Percentiles rank a stretch among this genome's conserved stretches.
phyloP scores from a whole-genome alignment of 2,888 invertebrate species.

The Lochmaea crataegi region DNA sequence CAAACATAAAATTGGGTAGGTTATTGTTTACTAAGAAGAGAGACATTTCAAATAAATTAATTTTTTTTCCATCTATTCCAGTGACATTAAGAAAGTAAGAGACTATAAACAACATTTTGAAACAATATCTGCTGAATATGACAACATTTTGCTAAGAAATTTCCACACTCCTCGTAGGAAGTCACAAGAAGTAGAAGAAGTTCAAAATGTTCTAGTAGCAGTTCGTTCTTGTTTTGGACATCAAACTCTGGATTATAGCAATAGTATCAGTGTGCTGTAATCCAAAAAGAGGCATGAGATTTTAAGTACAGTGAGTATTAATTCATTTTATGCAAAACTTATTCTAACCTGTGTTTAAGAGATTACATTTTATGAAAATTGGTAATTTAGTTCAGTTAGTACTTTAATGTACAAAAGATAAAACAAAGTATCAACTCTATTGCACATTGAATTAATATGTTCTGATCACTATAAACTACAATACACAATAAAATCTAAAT shows the following conservation, averaged over 20 bases:
- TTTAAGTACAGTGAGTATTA: constrained; percentile 84
- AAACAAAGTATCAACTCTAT: too few species aligned
- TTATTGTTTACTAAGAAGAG: too few species aligned
- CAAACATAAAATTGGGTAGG: too few species aligned
- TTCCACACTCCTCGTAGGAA: constrained; percentile 88
- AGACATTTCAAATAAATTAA: neutral
- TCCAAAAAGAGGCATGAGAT: constrained; percentile 91
- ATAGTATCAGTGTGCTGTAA: constrained; percentile 88
- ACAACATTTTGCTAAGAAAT: constrained; percentile 85
- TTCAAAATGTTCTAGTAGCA: constrained; percentile 88
- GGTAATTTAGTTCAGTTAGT: too few species aligned
- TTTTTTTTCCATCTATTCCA: constrained; percentile 63
- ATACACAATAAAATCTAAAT: too few species aligned
- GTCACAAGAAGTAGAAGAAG: constrained; percentile 87
- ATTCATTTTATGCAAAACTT: too few species aligned
- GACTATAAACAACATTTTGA: constrained; percentile 93
- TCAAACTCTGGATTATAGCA: constrained; percentile 94
- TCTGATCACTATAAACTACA: too few species aligned
- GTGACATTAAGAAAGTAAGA: constrained; percentile 90
- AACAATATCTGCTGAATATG: constrained; percentile 92
- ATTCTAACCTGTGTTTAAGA: too few species aligned
- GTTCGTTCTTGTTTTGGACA: constrained; percentile 94
- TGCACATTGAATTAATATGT: too few species aligned
- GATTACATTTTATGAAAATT: too few species aligned
- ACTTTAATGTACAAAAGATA: too few species aligned